phyloP scores from a whole-genome alignment of 2,888 invertebrate species.

The Ochlodes sylvanus region DNA sequence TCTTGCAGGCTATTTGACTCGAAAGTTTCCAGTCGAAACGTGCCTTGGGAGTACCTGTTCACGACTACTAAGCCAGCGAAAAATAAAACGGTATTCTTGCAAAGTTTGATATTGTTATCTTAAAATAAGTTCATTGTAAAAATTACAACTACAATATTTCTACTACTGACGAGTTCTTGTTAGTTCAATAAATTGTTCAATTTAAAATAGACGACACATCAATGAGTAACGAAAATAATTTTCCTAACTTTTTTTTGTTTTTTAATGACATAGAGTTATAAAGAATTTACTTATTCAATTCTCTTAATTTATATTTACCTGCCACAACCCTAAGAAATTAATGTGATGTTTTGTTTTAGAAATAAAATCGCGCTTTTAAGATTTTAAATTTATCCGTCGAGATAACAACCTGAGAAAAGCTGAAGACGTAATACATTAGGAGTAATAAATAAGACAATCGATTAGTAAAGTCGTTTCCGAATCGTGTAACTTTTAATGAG shows the following conservation, averaged over 20 bases:
- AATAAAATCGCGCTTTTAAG: constrained; percentile 69
- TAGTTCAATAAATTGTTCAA: not conserved
- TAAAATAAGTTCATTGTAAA: not conserved
- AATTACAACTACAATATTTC: not conserved
- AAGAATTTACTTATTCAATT: too few relatives aligned
- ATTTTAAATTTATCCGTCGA: constrained; percentile 36
- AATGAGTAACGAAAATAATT: too few relatives aligned
- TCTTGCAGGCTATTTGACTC: constrained; percentile 78
- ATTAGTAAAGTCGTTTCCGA: constrained; percentile 24
- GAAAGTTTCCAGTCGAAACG: constrained; percentile 53
- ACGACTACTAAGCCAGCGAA: constrained; percentile 52
- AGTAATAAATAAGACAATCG: constrained; percentile 30
- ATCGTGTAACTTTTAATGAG: constrained; percentile 20
- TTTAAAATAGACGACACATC: too few relatives aligned
- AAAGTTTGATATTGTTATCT: constrained; percentile 50
- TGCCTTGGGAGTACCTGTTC: constrained; percentile 76
- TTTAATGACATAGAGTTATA: constrained; percentile 54
- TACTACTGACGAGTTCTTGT: not conserved
- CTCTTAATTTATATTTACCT: too few relatives aligned
- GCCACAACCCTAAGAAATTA: constrained; percentile 59
- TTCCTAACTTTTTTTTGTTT: too few relatives aligned
- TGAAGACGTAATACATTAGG: constrained; percentile 16
- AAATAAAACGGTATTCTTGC: not conserved
- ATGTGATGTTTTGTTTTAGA: constrained; percentile 76
- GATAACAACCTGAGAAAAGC: constrained; percentile 5